Conservation (phyloP, 1,140 invertebrate species). For the Micrasema minimum region DNA sequence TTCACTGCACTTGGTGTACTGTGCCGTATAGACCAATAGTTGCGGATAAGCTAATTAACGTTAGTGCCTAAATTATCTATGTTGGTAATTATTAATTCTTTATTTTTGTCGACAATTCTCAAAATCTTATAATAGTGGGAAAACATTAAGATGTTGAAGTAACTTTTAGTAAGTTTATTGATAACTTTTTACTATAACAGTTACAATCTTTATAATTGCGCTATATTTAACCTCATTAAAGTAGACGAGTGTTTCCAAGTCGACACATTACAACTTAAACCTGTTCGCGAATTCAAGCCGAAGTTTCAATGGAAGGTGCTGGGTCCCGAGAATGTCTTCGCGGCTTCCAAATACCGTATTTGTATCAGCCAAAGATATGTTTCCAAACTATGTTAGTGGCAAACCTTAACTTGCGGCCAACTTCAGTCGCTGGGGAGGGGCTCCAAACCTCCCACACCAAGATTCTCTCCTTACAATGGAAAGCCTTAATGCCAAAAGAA, state of each 20-base stretch:
- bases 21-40: too few relatives aligned
- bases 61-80: too few relatives aligned
- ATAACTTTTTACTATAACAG: too few relatives aligned
- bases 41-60: too few relatives aligned
- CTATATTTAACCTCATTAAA: constrained; percentile 28
- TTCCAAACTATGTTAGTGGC: constrained; percentile 52
- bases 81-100: too few relatives aligned
- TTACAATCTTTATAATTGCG: too few relatives aligned
- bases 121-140: too few relatives aligned
- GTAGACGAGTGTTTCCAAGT: constrained; percentile 17
- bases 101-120: too few relatives aligned
- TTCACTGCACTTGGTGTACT: too few relatives aligned
- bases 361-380: constrained; percentile 54
- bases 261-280: constrained; percentile 31
- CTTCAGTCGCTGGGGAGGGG: constrained; percentile 41
- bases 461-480: constrained; percentile 3
- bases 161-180: too few relatives aligned
- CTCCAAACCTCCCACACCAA: constrained; percentile 6
- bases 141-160: too few relatives aligned
- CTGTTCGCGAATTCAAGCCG: constrained; percentile 38
- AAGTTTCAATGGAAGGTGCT: constrained; percentile 37
- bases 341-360: constrained; percentile 45
- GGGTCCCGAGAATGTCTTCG: constrained; percentile 32
- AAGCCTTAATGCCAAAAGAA: constrained; percentile 10
- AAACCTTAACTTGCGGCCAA: constrained; percentile 46